A percentile compares a stretch with the other conserved stretches of the same genome.
These are phyloP conservation scores for Plecotus auritus DNA, from an alignment of 2,113 vertebrate species.

Conservation along the genomic window DNA sequence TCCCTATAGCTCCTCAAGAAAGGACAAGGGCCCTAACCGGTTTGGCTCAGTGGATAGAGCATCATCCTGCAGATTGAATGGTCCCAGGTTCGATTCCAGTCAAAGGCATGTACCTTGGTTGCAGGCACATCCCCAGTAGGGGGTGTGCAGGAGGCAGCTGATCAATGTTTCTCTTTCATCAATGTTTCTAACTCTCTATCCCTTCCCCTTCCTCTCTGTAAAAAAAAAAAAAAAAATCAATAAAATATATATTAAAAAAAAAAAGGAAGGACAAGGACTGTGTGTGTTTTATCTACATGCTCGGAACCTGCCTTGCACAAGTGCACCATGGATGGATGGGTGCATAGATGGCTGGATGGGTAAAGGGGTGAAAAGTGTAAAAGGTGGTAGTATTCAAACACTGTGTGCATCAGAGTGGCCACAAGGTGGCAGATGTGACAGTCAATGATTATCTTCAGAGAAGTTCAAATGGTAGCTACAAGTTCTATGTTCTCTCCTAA, in stretches of 20 bases:
- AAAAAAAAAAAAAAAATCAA: no score
- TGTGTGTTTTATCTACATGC: neutral
- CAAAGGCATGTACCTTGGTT: no score
- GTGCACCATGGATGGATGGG: neutral
- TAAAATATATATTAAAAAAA: no score
- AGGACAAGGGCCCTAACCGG: neutral
- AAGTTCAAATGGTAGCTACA: neutral
- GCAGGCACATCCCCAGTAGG: no score
- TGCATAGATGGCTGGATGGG: neutral
- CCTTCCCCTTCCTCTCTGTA: no score
- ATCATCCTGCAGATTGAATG: no score
- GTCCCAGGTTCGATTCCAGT: no score
- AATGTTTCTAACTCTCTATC: no score
- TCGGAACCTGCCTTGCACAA: neutral
- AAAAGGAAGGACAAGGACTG: neutral
- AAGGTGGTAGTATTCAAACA: neutral
- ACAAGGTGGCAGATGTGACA: constrained; percentile 57
- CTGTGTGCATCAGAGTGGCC: constrained; percentile 7
- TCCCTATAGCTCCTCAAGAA: neutral
- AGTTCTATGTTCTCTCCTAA: neutral
- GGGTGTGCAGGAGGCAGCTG: no score
- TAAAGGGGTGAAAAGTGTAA: neutral
- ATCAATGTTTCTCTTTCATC: no score
- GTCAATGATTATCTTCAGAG: neutral
- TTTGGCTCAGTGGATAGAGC: no score